phyloP scores from a whole-genome alignment of 2,797 vertebrate species.

The Salarias fasciatus region DNA sequence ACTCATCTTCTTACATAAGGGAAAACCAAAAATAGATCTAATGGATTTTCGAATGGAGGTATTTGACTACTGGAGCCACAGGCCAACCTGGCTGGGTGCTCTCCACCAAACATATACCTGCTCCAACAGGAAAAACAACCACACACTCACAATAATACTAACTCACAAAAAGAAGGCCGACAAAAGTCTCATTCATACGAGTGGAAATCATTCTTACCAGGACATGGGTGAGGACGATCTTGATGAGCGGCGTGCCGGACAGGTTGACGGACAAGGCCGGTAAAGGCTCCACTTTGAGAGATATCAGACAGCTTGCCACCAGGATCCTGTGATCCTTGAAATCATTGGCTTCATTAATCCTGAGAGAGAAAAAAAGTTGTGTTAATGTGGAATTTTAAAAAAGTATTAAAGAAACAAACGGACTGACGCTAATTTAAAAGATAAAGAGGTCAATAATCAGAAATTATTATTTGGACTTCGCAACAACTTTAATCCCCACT shows the following conservation, averaged over 20 bases:
- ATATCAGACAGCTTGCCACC: conserved; percentile 89
- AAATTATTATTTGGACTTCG: background rate
- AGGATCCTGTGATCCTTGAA: conserved; percentile 86
- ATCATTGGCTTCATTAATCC: conserved; percentile 85
- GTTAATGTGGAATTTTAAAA: background rate
- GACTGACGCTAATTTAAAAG: background rate
- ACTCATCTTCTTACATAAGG: conserved; percentile 57
- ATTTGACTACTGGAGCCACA: conserved; percentile 26
- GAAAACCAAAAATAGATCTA: conserved; percentile 57
- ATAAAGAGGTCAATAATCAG: background rate
- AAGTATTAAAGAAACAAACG: background rate
- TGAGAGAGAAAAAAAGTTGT: conserved; percentile 21
- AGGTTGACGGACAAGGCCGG: conserved; percentile 88
- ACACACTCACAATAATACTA: conserved; percentile 29
- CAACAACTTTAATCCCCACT: conserved; percentile 1
- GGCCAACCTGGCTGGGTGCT: conserved; percentile 26
- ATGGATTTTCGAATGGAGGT: conserved; percentile 45
- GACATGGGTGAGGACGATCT: conserved; percentile 88
- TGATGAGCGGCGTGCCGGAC: conserved; percentile 89
- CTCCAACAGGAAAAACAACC: conserved; percentile 28
- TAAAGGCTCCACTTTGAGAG: conserved; percentile 91
- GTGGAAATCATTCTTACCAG: conserved; percentile 84
- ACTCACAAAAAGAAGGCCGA: conserved; percentile 14
- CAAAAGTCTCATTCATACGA: conserved; percentile 13
- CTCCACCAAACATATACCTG: conserved; percentile 34